Base-by-base conservation (phyloP, 2,797 vertebrate genomes). In the Scarus forsteni region DNA sequence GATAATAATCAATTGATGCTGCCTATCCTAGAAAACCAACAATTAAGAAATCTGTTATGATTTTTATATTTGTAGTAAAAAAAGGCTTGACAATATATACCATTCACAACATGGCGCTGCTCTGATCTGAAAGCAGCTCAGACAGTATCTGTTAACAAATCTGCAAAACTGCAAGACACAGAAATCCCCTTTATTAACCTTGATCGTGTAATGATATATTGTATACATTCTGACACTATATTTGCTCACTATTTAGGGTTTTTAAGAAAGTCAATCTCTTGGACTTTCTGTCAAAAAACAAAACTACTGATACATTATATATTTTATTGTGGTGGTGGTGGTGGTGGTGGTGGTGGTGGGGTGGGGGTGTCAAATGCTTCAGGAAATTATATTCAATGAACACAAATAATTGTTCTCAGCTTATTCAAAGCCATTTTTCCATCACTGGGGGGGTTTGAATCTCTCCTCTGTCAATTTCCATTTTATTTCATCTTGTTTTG, bases 111-210 rank as follows among this genome's bases (percentile, higher is more conserved):
- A 71, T 61, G 64, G 53, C 55, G 45, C 18, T 13, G 50, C 50
- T 61, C 8, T 53, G 58, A 79, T 75, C 19, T 52, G 38, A 66
- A 56, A 70, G 61, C 7, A 2, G 69, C 60, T 76, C 60, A 65
- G 66, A 56, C 64, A 18, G 65, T 66, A 69, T 75, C 59, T 84
- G 76, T 83, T 85, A 80, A 84, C 36, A 50, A 55, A 45, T 64
- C 5, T 19, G 45, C 56, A 27, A 51, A 51, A 2, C 14, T 39
- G 76, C 78, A 65, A 75, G 70, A 73, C 27, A 35, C 13, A 51
- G 39, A 65, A 16, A 7, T 7, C 34, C 18, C 16, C n/a, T 64
- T 73, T 63, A 15, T 48, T 39, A 39, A 27, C 27, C 27, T 27
- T 27, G 27, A 27, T 27, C 27, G 34, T 69, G 51, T 44, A 51